phyloP scores from a whole-genome alignment of 2,888 invertebrate genomes.

The Cordilura impudica region DNA sequence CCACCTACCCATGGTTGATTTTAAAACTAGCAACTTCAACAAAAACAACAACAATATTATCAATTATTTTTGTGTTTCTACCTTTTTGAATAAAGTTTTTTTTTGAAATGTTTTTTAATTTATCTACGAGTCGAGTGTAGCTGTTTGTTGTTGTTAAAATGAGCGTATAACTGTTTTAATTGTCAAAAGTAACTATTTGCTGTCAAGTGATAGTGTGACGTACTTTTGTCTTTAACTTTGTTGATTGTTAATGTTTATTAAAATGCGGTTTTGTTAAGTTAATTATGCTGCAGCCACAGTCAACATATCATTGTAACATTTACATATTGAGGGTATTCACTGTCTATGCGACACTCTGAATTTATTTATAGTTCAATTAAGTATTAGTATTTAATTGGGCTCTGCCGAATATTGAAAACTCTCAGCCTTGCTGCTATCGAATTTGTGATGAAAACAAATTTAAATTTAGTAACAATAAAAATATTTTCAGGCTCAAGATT shows the following conservation, averaged over 20 bases:
- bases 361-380: background rate
- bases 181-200: slow-evolving; percentile 65
- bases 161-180: slow-evolving; percentile 71
- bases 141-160: slow-evolving; percentile 67
- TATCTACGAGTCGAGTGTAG: slow-evolving; percentile 36
- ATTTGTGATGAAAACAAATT: too few species aligned
- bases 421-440: too few species aligned
- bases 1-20: slow-evolving; percentile 60
- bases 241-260: slow-evolving; percentile 41
- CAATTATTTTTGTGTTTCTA: slow-evolving; percentile 36
- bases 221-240: background rate
- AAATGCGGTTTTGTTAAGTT: slow-evolving; percentile 55
- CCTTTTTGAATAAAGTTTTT: background rate
- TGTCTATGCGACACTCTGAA: slow-evolving; percentile 1
- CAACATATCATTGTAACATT: slow-evolving; percentile 21
- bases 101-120: slow-evolving; percentile 15
- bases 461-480: too few species aligned
- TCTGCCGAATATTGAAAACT: too few species aligned
- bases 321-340: slow-evolving; percentile 29
- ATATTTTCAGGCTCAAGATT: too few species aligned
- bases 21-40: slow-evolving; percentile 41
- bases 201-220: slow-evolving; percentile 51
- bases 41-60: slow-evolving; percentile 22
- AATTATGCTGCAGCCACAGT: slow-evolving; percentile 46
- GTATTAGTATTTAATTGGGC: too few species aligned